A percentile compares a stretch with the other conserved stretches of the same genome.
Evolutionary conservation across 2,888 invertebrate genomes (phyloP).

Genomic region (Trichopria drosophilae): DNA sequence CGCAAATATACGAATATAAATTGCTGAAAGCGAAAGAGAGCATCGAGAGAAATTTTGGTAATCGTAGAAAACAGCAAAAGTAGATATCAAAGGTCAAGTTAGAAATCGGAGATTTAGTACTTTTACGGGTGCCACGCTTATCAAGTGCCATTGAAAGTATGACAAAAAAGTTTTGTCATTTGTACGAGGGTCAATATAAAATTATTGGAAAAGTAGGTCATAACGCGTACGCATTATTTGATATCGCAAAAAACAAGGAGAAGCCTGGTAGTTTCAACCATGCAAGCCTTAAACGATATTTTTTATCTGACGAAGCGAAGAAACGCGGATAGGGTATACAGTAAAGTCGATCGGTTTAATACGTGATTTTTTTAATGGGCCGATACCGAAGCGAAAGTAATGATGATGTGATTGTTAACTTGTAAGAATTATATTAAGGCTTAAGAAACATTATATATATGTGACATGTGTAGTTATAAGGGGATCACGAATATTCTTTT

Average conservation of each 20-base stretch:
- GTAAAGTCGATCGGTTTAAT: no score
- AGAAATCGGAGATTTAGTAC: not conserved
- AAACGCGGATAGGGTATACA: no score
- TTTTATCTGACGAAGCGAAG: no score
- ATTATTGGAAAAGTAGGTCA: not conserved
- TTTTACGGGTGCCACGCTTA: not conserved
- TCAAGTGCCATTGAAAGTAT: not conserved
- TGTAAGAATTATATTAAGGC: no score
- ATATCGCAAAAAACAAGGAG: not conserved
- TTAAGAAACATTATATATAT: no score
- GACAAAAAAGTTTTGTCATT: not conserved
- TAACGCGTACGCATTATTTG: not conserved
- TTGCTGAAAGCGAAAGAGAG: not conserved
- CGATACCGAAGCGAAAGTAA: no score
- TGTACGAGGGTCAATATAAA: constrained; percentile 1
- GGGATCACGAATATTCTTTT: no score
- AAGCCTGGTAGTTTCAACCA: not conserved
- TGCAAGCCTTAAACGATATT: not conserved
- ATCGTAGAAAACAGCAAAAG: not conserved
- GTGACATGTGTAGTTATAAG: no score
- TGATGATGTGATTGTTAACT: no score
- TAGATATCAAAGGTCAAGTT: not conserved
- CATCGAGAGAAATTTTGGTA: not conserved
- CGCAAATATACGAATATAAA: not conserved
- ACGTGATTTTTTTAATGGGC: no score